These are phyloP conservation scores for Hydrotaea cyrtoneurina DNA, from an alignment of 2,888 invertebrate genomes.

Conservation along the genomic window DNA sequence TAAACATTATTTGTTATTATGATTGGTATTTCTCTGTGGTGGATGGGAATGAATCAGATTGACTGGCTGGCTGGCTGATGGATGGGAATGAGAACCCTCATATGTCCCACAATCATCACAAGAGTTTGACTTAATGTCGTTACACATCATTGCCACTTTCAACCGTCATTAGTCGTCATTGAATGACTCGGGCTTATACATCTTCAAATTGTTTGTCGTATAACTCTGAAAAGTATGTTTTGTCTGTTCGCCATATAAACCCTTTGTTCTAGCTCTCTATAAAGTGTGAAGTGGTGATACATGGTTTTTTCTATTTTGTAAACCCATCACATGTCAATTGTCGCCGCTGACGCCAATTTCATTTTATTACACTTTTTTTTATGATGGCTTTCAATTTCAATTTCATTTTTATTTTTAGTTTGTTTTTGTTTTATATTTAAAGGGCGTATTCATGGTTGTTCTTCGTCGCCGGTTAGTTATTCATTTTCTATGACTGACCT, in stretches of 20 bases:
- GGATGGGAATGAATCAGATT: constrained; percentile 30
- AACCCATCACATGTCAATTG: constrained; percentile 5
- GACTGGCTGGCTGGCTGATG: neutral
- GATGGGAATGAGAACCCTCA: constrained; percentile 34
- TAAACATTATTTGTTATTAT: constrained; percentile 48
- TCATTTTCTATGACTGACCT: neutral
- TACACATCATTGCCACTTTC: constrained; percentile 22
- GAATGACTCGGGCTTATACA: neutral
- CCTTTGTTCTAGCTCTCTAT: neutral
- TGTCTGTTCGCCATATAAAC: neutral
- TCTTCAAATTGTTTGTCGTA: neutral
- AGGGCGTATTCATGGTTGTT: constrained; percentile 10
- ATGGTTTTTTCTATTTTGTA: too few relatives aligned
- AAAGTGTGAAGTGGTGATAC: too few relatives aligned
- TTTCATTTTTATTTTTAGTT: neutral
- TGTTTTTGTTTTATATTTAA: neutral
- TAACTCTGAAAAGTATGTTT: neutral
- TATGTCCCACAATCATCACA: constrained; percentile 9
- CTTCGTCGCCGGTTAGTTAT: neutral
- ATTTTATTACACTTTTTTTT: constrained; percentile 21
- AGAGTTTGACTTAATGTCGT: neutral
- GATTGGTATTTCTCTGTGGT: neutral
- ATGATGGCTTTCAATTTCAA: neutral
- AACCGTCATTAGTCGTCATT: constrained; percentile 6
- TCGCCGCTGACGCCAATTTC: neutral